A percentile compares a stretch with the other conserved stretches of the same genome.
phyloP scores from a whole-genome alignment of 1,140 invertebrate genomes.

The Acromyrmex heyeri region DNA sequence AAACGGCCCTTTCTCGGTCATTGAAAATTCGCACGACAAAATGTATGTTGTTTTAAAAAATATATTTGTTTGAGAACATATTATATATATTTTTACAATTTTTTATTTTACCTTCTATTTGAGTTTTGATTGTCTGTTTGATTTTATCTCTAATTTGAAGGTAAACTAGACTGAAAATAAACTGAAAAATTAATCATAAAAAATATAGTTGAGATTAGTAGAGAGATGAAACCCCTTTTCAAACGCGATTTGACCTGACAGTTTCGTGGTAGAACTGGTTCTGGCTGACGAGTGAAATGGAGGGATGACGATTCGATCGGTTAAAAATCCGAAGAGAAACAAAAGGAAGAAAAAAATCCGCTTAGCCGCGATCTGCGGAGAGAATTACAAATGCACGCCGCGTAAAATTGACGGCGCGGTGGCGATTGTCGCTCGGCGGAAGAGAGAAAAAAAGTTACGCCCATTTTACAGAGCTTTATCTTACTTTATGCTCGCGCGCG shows the following conservation, averaged over 20 bases:
- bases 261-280: constrained; percentile 15
- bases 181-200: background rate
- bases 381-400: constrained; percentile 30
- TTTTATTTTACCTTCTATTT: background rate
- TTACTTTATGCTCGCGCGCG: constrained; percentile 59
- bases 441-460: constrained; percentile 42
- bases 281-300: background rate
- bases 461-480: constrained; percentile 69
- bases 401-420: constrained; percentile 58
- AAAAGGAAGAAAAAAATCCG: background rate
- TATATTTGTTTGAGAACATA: background rate
- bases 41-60: background rate
- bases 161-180: background rate
- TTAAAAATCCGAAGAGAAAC: constrained; percentile 21
- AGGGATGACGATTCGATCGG: constrained; percentile 19
- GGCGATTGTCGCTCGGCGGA: background rate
- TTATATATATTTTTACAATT: background rate
- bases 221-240: constrained; percentile 28
- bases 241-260: constrained; percentile 8
- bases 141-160: background rate
- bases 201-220: constrained; percentile 8
- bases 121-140: background rate
- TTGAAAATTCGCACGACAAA: background rate
- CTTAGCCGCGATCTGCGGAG: background rate
- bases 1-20: background rate